Evolutionary conservation across 2,113 vertebrate genomes (phyloP).

Genomic region (Haplotaxodon microlepis): DNA sequence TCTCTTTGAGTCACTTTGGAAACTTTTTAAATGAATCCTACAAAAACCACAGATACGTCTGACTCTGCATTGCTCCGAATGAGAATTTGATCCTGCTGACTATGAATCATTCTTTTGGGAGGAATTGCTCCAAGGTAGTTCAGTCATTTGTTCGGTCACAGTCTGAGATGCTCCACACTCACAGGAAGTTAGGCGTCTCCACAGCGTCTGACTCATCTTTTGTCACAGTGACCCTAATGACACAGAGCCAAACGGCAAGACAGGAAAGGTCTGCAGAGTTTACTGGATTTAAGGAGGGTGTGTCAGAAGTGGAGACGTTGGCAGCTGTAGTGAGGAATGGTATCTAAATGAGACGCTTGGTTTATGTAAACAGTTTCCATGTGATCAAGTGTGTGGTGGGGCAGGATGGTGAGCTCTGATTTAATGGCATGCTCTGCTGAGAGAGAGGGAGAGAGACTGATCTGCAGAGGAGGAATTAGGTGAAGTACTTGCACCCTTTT

Average conservation of each 20-base stretch:
- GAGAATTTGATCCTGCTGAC: not conserved
- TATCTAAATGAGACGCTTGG: conserved; percentile 10
- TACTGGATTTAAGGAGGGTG: conserved; percentile 25
- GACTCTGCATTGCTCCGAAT: not conserved
- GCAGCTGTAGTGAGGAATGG: not conserved
- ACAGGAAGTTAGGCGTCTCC: conserved; percentile 70
- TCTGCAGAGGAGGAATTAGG: conserved; percentile 16
- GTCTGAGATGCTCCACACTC: conserved; percentile 20
- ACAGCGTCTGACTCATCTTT: conserved; percentile 58
- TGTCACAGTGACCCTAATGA: conserved; percentile 53
- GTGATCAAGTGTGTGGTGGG: conserved; percentile 13
- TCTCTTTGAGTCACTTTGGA: not conserved
- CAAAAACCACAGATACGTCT: not conserved
- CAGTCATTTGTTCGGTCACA: conserved; percentile 12
- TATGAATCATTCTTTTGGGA: conserved; percentile 47
- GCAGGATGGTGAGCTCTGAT: not conserved
- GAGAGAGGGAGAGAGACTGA: not conserved
- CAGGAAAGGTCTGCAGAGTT: conserved; percentile 46
- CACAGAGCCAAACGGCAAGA: conserved; percentile 28
- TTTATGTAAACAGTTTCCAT: conserved; percentile 28
- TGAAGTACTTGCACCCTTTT: conserved; percentile 1
- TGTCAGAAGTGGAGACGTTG: conserved; percentile 15
- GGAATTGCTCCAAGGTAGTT: not conserved
- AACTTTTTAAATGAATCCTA: not conserved
- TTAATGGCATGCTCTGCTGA: conserved; percentile 4